A percentile compares a stretch with the other conserved stretches of the same genome.
Conservation (phyloP, 2,888 invertebrate genomes). For the Tipula lateralis region DNA sequence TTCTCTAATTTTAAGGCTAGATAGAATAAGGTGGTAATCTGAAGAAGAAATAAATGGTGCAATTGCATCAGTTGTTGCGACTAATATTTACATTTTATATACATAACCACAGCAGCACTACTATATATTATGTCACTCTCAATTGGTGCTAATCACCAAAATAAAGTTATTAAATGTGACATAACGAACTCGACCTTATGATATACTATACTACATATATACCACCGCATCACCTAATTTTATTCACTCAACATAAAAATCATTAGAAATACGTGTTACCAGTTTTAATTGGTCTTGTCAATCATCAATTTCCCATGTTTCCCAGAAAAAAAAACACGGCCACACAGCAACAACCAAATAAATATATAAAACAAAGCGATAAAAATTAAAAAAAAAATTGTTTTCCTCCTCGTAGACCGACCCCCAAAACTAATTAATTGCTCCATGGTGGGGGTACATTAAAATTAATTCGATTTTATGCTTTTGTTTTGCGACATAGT, state of each 20-base stretch:
- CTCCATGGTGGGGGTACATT: neutral
- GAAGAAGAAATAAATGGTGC: neutral
- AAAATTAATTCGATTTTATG: slow-evolving; percentile 13
- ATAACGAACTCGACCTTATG: neutral
- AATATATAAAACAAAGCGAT: slow-evolving; percentile 6
- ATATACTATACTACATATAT: neutral
- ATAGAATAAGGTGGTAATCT: no score
- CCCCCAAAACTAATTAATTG: neutral
- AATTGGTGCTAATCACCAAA: neutral
- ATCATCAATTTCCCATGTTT: neutral
- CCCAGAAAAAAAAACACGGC: no score
- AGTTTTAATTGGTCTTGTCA: slow-evolving; percentile 6
- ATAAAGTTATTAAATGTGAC: neutral
- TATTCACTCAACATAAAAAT: neutral
- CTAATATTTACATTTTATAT: neutral
- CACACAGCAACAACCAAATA: neutral
- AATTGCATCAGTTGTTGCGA: neutral
- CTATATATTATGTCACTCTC: neutral
- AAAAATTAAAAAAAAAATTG: neutral
- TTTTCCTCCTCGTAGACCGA: neutral
- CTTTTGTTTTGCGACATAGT: neutral
- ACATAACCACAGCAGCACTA: neutral
- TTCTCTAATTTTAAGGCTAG: no score
- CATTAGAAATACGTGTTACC: neutral
- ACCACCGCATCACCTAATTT: neutral